Evolutionary conservation across 1,140 invertebrate species (phyloP).

Genomic region (Subanguina moxae): DNA sequence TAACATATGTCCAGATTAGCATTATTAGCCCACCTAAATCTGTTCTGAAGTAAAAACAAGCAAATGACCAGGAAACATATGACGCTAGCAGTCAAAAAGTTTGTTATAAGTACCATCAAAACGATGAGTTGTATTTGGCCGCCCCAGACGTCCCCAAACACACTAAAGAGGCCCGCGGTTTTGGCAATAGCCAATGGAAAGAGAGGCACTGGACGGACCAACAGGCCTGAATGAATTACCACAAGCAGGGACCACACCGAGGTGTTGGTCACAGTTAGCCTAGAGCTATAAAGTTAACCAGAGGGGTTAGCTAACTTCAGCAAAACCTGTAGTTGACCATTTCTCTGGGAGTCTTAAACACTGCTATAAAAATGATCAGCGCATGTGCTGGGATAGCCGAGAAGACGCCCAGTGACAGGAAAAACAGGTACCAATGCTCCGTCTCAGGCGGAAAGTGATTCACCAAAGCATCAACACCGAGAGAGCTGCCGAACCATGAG

Average conservation of each 20-base stretch:
- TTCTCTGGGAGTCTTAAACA: constrained; percentile 16
- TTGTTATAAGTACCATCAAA: constrained; percentile 9
- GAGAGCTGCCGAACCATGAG: neutral
- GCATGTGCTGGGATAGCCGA: constrained; percentile 21
- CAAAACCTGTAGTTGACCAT: constrained; percentile 25
- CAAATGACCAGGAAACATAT: constrained; percentile 27
- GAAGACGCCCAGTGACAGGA: constrained; percentile 17
- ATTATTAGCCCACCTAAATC: neutral
- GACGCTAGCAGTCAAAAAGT: constrained; percentile 15
- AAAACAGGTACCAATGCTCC: constrained; percentile 13
- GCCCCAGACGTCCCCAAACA: constrained; percentile 18
- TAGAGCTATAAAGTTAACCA: neutral
- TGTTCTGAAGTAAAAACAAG: constrained; percentile 8
- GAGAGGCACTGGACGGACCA: constrained; percentile 22
- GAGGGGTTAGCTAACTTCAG: neutral
- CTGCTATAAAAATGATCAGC: constrained; percentile 28
- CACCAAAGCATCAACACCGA: neutral
- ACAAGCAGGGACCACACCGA: constrained; percentile 18
- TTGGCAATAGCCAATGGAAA: constrained; percentile 22
- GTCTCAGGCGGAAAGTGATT: constrained; percentile 61
- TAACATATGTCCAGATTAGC: no score
- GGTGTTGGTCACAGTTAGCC: constrained; percentile 30
- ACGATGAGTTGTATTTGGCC: constrained; percentile 26
- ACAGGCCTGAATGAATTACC: constrained; percentile 23
- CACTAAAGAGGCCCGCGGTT: constrained; percentile 11